These are phyloP conservation scores for Aquatica leii DNA, from an alignment of 2,888 invertebrate genomes.

Conservation along the genomic window DNA sequence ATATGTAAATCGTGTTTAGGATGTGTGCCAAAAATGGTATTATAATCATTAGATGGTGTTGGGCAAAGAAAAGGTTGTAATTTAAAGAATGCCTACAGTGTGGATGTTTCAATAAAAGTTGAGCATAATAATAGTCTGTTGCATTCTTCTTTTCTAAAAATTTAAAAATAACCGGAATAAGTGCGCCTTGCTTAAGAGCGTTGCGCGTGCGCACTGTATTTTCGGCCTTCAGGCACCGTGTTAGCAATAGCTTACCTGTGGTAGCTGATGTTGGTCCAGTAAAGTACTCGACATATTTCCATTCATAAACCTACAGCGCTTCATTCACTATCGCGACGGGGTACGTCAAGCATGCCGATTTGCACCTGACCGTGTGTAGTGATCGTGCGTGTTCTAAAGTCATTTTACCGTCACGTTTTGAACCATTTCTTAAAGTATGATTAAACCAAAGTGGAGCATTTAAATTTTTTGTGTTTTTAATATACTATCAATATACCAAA, in stretches of 20 bases:
- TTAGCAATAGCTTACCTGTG: slow-evolving; percentile 30
- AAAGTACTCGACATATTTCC: slow-evolving; percentile 36
- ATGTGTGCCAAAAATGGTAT: too few relatives aligned
- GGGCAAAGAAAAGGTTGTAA: too few relatives aligned
- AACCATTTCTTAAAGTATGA: neutral
- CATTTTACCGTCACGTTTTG: neutral
- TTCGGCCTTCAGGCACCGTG: slow-evolving; percentile 23
- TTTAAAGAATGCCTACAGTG: too few relatives aligned
- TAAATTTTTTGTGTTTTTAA: slow-evolving; percentile 1
- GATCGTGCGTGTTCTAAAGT: slow-evolving; percentile 23
- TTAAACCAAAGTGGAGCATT: neutral
- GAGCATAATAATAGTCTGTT: too few relatives aligned
- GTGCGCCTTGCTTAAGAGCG: slow-evolving; percentile 21
- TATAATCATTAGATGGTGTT: too few relatives aligned
- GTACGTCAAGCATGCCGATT: slow-evolving; percentile 24
- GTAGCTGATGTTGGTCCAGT: slow-evolving; percentile 34
- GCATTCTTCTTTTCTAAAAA: too few relatives aligned
- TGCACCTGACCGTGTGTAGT: slow-evolving; percentile 25
- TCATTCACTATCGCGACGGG: slow-evolving; percentile 36
- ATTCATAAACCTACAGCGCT: slow-evolving; percentile 38
- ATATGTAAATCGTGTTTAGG: too few relatives aligned
- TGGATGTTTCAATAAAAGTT: too few relatives aligned
- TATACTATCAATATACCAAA: slow-evolving; percentile 17
- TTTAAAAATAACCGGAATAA: too few relatives aligned
- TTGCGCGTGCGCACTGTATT: slow-evolving; percentile 26